phyloP scores from a whole-genome alignment of 2,888 invertebrate species.

The Euplagia quadripunctaria region DNA sequence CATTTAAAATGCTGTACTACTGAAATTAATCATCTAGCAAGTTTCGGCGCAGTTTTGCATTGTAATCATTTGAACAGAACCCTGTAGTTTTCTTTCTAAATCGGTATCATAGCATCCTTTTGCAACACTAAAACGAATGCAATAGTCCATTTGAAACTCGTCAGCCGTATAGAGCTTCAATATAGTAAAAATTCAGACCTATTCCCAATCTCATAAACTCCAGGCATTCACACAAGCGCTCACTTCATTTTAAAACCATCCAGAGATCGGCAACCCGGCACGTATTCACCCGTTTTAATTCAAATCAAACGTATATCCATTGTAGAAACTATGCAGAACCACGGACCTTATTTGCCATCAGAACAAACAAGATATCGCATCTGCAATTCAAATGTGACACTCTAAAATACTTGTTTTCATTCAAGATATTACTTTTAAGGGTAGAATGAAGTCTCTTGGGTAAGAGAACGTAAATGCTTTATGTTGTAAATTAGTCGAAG shows the following conservation, averaged over 20 bases:
- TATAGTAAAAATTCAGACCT: slow-evolving; percentile 21
- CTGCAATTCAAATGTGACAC: slow-evolving; percentile 57
- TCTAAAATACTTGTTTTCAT: slow-evolving; percentile 38
- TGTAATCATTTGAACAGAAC: background rate
- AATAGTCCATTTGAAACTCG: slow-evolving; percentile 12
- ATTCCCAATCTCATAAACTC: slow-evolving; percentile 22
- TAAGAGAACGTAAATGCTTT: no score
- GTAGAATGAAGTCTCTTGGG: slow-evolving; percentile 4
- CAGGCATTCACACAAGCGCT: slow-evolving; percentile 20
- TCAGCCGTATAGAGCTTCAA: slow-evolving; percentile 17
- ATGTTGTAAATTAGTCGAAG: slow-evolving; percentile 21
- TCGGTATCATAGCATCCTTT: slow-evolving; percentile 3
- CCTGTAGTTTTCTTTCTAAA: slow-evolving; percentile 1
- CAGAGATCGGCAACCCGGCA: slow-evolving; percentile 23
- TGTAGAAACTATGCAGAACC: slow-evolving; percentile 43
- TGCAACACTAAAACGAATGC: slow-evolving; percentile 9
- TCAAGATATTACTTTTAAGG: slow-evolving; percentile 37
- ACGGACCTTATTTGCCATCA: slow-evolving; percentile 36
- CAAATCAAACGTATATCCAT: slow-evolving; percentile 37
- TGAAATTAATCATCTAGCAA: no score
- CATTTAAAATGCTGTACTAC: no score
- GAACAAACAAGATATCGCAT: slow-evolving; percentile 53
- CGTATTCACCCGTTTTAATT: slow-evolving; percentile 45
- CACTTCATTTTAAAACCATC: slow-evolving; percentile 32
- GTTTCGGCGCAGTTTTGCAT: no score